Conservation (phyloP, 1,140 invertebrate species). For the Sogatella furcifera region DNA sequence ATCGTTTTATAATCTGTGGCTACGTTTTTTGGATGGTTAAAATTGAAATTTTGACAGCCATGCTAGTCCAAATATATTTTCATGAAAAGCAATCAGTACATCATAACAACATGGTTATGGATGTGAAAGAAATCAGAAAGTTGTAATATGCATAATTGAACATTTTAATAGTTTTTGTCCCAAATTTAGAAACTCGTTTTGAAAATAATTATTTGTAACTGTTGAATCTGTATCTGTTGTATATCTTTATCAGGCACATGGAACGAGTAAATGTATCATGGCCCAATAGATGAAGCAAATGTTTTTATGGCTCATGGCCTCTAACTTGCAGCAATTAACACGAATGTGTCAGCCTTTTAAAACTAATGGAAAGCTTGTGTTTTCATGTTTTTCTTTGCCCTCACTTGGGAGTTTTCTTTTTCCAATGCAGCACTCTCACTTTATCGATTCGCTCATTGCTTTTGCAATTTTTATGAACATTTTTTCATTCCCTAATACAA, state of each 20-base stretch:
- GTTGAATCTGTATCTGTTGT: neutral
- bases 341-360: conserved; percentile 4
- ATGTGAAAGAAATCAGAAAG: too few species aligned
- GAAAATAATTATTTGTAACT: neutral
- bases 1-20: too few species aligned
- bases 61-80: too few species aligned
- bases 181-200: too few species aligned
- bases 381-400: neutral
- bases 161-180: too few species aligned
- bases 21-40: too few species aligned
- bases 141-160: too few species aligned
- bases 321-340: neutral
- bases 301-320: neutral
- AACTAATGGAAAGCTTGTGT: neutral
- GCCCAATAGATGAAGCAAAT: conserved; percentile 1
- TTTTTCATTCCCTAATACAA: neutral
- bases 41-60: too few species aligned
- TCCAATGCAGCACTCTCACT: neutral
- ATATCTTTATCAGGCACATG: neutral
- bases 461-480: neutral
- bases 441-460: neutral
- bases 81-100: too few species aligned
- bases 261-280: conserved; percentile 6
- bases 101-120: too few species aligned
- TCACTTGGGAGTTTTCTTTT: neutral